Evolutionary conservation across 2,888 invertebrate species (phyloP).

Genomic region (Lithophane semibrunnea): DNA sequence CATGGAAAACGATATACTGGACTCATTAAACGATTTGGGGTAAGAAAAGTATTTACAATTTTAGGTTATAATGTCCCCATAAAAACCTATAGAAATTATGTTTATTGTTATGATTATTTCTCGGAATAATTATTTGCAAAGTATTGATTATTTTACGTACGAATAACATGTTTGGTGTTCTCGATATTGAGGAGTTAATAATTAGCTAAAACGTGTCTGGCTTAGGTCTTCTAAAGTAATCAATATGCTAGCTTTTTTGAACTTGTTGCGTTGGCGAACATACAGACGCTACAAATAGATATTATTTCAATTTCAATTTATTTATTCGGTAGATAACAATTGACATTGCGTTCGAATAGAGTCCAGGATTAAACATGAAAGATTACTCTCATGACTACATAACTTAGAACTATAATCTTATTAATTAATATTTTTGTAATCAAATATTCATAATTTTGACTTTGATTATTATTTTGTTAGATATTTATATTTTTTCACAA

Average conservation of each 20-base stretch:
- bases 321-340: no score
- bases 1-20: constrained; percentile 92
- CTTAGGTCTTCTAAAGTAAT: background rate
- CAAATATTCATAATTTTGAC: background rate
- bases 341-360: no score
- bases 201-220: constrained; percentile 28
- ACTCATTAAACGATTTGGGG: constrained; percentile 91
- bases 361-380: no score
- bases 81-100: background rate
- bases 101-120: constrained; percentile 2
- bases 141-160: background rate
- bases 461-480: background rate
- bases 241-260: constrained; percentile 43
- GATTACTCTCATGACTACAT: background rate
- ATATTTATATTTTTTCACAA: background rate
- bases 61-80: constrained; percentile 53
- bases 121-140: background rate
- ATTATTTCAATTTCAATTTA: background rate
- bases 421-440: background rate
- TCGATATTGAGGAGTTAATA: background rate
- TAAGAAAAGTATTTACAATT: constrained; percentile 75
- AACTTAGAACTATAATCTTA: background rate
- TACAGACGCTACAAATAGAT: constrained; percentile 11
- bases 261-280: constrained; percentile 53
- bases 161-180: background rate